These are phyloP conservation scores for Steromphala cineraria DNA, from an alignment of 2,888 invertebrate genomes.

Conservation along the genomic window DNA sequence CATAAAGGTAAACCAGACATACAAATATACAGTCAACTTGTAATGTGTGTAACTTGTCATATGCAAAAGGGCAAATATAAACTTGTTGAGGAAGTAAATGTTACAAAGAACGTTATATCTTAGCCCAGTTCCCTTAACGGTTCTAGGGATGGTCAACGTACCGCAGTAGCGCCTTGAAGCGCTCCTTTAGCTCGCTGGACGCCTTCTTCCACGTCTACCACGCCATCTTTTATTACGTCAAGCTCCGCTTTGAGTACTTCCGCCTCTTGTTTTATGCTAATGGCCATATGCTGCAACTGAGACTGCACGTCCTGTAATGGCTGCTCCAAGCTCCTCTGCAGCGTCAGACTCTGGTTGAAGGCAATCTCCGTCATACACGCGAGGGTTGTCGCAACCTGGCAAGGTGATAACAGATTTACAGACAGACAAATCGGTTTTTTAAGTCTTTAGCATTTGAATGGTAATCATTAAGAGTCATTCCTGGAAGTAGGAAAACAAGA, in stretches of 20 bases:
- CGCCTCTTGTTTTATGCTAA: not conserved
- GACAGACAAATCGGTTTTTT: too few relatives aligned
- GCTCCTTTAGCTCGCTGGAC: not conserved
- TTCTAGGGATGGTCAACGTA: not conserved
- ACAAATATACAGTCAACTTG: too few relatives aligned
- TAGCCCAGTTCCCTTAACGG: too few relatives aligned
- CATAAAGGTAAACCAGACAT: too few relatives aligned
- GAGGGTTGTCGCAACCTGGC: not conserved
- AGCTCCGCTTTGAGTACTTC: not conserved
- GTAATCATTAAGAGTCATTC: too few relatives aligned
- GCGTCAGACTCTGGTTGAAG: constrained; percentile 15
- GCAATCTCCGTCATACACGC: constrained; percentile 19
- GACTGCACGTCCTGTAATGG: not conserved
- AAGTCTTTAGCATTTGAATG: too few relatives aligned
- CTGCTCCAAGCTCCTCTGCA: not conserved
- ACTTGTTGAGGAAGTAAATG: too few relatives aligned
- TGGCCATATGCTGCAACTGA: not conserved
- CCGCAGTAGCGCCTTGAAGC: not conserved
- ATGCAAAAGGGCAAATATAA: too few relatives aligned
- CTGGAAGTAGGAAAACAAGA: too few relatives aligned
- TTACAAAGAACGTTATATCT: too few relatives aligned
- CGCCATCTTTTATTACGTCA: not conserved
- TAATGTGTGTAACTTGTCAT: too few relatives aligned
- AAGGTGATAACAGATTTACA: not conserved
- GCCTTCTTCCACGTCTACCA: not conserved